A percentile compares a stretch with the other conserved stretches of the same genome.
Conservation (phyloP, 2,113 vertebrate species). For the Speoplatyrhinus poulsoni region DNA sequence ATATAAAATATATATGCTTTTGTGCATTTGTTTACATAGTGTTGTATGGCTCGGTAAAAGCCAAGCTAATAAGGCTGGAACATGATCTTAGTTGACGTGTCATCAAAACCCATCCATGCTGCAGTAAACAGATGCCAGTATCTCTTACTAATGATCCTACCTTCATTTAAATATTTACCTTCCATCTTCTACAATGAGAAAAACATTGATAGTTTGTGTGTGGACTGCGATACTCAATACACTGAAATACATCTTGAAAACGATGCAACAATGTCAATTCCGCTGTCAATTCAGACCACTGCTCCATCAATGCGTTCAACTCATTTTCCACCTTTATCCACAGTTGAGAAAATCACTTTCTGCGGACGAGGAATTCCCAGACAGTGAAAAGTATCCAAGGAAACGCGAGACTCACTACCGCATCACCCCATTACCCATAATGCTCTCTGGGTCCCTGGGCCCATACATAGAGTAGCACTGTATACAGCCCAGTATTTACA, state of each 20-base stretch:
- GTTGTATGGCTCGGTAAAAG: neutral
- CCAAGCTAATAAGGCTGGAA: constrained; percentile 7
- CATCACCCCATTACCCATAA: constrained; percentile 34
- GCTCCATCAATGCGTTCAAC: constrained; percentile 25
- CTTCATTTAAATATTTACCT: neutral
- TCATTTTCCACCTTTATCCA: constrained; percentile 52
- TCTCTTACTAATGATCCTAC: constrained; percentile 1
- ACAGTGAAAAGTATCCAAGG: constrained; percentile 39
- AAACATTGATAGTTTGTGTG: neutral
- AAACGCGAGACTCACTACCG: constrained; percentile 50
- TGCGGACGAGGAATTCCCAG: constrained; percentile 48
- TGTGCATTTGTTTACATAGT: constrained; percentile 33
- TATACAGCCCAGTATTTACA: constrained; percentile 33
- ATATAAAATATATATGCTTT: constrained; percentile 1
- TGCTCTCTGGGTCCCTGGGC: constrained; percentile 27
- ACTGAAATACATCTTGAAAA: neutral
- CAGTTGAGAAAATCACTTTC: constrained; percentile 37
- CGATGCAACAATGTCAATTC: too few species aligned
- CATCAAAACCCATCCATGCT: constrained; percentile 19
- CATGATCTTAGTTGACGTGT: constrained; percentile 23
- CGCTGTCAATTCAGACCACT: neutral
- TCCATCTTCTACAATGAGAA: neutral
- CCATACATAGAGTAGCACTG: constrained; percentile 38
- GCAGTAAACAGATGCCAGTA: constrained; percentile 25
- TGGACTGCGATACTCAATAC: neutral